Percentiles rank a stretch among this genome's conserved stretches.
Conservation (phyloP, 2,888 invertebrate genomes). For the Julus scanicus region DNA sequence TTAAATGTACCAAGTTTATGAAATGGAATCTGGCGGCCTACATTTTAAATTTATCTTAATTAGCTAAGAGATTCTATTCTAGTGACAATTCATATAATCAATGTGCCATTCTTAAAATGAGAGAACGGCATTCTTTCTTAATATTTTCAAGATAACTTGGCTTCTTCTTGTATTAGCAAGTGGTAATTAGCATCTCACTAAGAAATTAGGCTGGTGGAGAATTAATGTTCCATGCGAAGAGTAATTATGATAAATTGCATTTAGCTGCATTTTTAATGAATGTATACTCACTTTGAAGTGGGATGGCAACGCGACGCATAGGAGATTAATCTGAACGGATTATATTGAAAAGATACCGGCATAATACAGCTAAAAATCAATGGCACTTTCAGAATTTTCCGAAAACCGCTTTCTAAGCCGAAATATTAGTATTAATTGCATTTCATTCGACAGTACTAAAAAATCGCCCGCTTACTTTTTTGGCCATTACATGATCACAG, state of each 20-base stretch:
- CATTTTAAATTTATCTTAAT: slow-evolving; percentile 11
- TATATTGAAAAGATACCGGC: not conserved
- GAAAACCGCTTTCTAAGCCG: not conserved
- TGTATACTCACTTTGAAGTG: not conserved
- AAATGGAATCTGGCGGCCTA: not conserved
- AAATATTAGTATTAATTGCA: no score
- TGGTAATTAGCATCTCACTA: slow-evolving; percentile 16
- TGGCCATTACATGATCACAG: no score
- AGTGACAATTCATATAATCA: not conserved
- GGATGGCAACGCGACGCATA: slow-evolving; percentile 1
- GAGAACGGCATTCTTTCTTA: not conserved
- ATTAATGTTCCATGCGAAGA: slow-evolving; percentile 25
- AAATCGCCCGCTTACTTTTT: no score
- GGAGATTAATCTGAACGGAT: not conserved
- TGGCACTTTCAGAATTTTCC: not conserved
- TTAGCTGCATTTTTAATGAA: slow-evolving; percentile 22
- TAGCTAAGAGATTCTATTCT: not conserved
- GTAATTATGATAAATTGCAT: slow-evolving; percentile 47
- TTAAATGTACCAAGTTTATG: not conserved
- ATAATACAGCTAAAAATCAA: not conserved
- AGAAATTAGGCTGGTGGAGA: slow-evolving; percentile 25
- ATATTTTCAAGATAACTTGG: not conserved
- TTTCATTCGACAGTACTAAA: no score
- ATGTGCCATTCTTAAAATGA: not conserved
- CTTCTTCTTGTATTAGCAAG: not conserved